phyloP scores from a whole-genome alignment of 2,113 vertebrate genomes.

The Macrotus californicus region DNA sequence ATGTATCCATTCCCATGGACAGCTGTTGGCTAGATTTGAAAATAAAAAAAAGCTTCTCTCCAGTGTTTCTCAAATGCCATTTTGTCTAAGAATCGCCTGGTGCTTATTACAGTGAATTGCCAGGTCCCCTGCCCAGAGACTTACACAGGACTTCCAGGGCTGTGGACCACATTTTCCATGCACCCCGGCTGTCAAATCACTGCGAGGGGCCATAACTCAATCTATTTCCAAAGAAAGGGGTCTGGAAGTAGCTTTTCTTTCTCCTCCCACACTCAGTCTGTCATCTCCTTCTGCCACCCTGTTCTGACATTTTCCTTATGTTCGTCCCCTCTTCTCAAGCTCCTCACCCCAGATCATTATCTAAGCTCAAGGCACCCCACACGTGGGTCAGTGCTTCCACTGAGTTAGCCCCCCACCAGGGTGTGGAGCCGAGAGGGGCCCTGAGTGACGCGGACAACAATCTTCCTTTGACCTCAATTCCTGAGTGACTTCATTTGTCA shows the following conservation, averaged over 20 bases:
- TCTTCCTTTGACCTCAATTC: neutral
- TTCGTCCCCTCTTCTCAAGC: neutral
- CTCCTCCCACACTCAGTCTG: slow-evolving; percentile 60
- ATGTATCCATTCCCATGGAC: neutral
- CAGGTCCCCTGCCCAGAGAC: neutral
- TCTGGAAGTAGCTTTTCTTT: slow-evolving; percentile 49
- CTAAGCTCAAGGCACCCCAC: neutral
- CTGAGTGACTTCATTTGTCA: neutral
- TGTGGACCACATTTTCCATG: neutral
- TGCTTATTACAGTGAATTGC: neutral
- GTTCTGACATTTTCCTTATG: slow-evolving; percentile 26
- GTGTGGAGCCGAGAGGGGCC: accelerated
- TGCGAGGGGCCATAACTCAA: neutral
- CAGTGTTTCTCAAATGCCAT: neutral
- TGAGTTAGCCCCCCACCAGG: neutral
- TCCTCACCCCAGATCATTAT: neutral
- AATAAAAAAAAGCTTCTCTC: neutral
- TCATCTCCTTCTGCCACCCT: slow-evolving; percentile 37
- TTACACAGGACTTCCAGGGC: accelerated
- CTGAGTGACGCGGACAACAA: no score
- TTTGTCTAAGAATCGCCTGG: neutral
- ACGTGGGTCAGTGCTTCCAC: accelerated
- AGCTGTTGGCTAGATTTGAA: neutral
- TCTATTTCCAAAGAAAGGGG: slow-evolving; percentile 40
- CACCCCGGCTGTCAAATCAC: neutral